phyloP scores from a whole-genome alignment of 2,888 invertebrate genomes.

The Nemoura dubitans region DNA sequence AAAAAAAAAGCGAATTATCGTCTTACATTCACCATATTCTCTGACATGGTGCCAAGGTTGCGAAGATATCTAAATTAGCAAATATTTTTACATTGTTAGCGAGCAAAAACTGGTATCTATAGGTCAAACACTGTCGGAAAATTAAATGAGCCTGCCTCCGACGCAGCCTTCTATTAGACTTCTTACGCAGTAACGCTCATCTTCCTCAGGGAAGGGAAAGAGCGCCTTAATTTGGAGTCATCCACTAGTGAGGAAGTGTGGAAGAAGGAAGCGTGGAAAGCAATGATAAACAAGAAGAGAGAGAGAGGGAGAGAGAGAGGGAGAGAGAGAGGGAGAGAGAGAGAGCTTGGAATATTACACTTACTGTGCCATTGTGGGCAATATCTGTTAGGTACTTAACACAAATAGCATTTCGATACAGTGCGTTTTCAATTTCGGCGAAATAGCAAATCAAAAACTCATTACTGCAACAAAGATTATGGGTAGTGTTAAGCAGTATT shows the following conservation, averaged over 20 bases:
- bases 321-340: too few relatives aligned
- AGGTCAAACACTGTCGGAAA: neutral
- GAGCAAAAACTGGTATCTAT: too few relatives aligned
- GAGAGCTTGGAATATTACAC: neutral
- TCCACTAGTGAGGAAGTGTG: neutral
- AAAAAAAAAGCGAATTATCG: too few relatives aligned
- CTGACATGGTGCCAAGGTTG: too few relatives aligned
- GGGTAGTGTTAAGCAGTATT: too few relatives aligned
- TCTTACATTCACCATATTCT: too few relatives aligned
- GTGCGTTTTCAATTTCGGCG: neutral
- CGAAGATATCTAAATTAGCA: too few relatives aligned
- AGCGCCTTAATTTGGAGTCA: neutral
- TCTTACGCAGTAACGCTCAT: neutral
- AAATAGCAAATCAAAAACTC: neutral
- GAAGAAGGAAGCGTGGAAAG: neutral
- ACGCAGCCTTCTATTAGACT: neutral
- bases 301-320: too few relatives aligned
- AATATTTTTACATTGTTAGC: too few relatives aligned
- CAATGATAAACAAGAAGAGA: neutral
- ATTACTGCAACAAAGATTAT: too few relatives aligned
- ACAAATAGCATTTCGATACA: neutral
- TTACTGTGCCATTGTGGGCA: neutral
- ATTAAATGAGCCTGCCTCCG: neutral
- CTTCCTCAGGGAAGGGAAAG: neutral
- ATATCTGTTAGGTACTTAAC: neutral